Evolutionary conservation across 2,113 vertebrate species (phyloP), one percentile per base, ranked within the genome.

Genomic region (Macrotus californicus): DNA sequence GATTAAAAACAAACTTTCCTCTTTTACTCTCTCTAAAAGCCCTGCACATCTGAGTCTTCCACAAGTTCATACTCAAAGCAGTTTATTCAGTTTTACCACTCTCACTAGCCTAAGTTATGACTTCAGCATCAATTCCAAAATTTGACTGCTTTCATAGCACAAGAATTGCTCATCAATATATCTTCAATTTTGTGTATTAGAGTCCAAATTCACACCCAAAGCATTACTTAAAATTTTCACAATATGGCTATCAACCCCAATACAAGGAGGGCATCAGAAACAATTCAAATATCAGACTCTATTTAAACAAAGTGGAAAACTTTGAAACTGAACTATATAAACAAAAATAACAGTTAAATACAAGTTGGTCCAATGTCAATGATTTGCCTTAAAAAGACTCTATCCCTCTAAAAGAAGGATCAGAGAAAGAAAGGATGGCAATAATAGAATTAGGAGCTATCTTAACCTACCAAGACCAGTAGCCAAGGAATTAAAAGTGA

Each of bases 31-130:
- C 9, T 66, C 21, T 39, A 6, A 59, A 77, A 76, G 21, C 4
- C 29, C 39, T 31, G 77, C 12, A 61, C 86, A 73, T 14, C 2
- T 21, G 39, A 83, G 52, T 66, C 11, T 80, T 89, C 26, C 13
- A 54, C 34, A 96, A 84, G 16, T 39, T 95, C 26, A 90, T n/a
- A 77, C 26, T 94, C 16, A 77, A 93, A 95, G 6, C 16, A 52
- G 24, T 31, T 80, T 50, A 81, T 61, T 85, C 15, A 72, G 7
- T 75, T 82, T 93, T 48, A 29, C 8, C 29, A 91, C 52, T 39
- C 46, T 2, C 34, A 12, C 1, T 82, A 73, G 12, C 5, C 46
- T 18, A 82, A 52, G 5, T 69, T 93, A 77, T 12, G 2, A 95
- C 7, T 75, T 87, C 26, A 95, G 88, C 19, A 66, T 16, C 15